Evolutionary conservation across 2,797 vertebrate species (phyloP), one percentile per base, ranked within the genome.

Genomic region (Platyrinchus mystaceus): DNA sequence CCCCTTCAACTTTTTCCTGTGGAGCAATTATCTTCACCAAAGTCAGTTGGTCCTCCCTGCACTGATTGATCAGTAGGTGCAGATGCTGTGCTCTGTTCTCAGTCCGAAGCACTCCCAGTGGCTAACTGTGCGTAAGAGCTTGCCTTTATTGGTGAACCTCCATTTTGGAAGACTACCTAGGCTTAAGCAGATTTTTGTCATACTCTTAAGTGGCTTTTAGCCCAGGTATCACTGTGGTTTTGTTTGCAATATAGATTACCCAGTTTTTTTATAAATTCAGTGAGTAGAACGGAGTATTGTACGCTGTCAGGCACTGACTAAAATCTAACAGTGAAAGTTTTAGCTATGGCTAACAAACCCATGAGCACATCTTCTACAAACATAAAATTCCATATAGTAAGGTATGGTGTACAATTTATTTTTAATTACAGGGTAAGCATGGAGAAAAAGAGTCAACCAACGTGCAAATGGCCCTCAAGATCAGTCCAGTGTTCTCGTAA

Each of bases 201-300:
- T 85, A 69, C 22, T 84, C 69, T 52, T 47, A 75, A 89, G 76
- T 73, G 93, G 85, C 73, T 88, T 91, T 84, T 91, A 86, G 83
- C 77, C 94, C 80, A 91, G 87, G 52, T 88, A 94, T 95, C 94
- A 94, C 91, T 97, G 90, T 93, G 93, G 90, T 77, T 97, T 95
- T 90, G 36, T 91, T 94, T 91, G 95, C 94, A 93, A 74, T 95
- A 90, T 16, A 89, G 70, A 62, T 64, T 41, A 94, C 68, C 58
- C 46, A 12, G 30, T 58, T 90, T 77, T 95, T 90, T 22, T 79
- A 87, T 74, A 20, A 82, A 67, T 67, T 84, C 44, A 82, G 32
- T 69, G 32, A 79, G 63, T 81, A 83, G 75, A 94, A 67, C 37
- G 69, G 24, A 78, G 17, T 90, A 84, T 84, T 73, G 46, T 20